Evolutionary conservation across 2,888 invertebrate genomes (phyloP).

Genomic region (Tholera decimalis): DNA sequence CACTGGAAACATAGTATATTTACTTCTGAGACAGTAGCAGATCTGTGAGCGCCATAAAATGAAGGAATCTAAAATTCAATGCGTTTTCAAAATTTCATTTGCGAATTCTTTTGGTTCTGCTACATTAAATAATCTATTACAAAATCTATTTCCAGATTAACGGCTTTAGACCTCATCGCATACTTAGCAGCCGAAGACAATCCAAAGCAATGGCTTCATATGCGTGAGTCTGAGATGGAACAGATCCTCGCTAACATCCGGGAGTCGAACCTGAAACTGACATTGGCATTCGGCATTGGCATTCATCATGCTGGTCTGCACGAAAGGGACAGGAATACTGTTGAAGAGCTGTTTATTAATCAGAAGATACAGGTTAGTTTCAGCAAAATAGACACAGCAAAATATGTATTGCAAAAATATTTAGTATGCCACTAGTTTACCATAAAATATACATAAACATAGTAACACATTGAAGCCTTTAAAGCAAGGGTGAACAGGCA

Average conservation of each 20-base stretch:
- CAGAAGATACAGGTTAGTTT: conserved; percentile 96
- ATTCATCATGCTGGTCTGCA: conserved; percentile 99
- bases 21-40: no score
- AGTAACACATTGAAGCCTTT: no score
- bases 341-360: conserved; percentile 98
- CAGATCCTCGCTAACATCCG: conserved; percentile 93
- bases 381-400: rapidly evolving
- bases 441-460: no score
- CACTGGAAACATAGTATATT: no score
- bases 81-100: no score
- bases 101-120: no score
- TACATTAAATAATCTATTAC: no score
- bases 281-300: conserved; percentile 99
- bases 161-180: conserved; percentile 98
- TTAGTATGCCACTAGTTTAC: no score
- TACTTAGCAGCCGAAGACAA: conserved; percentile 97
- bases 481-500: no score
- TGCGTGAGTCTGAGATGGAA: conserved; percentile 96
- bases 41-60: no score
- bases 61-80: no score
- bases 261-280: conserved; percentile 98
- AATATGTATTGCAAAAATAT: no score
- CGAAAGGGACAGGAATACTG: conserved; percentile 97
- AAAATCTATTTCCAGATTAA: conserved; percentile 92
- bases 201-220: conserved; percentile 98